Conservation (phyloP, 2,113 vertebrate genomes). For the Pollimyrus isidori region DNA sequence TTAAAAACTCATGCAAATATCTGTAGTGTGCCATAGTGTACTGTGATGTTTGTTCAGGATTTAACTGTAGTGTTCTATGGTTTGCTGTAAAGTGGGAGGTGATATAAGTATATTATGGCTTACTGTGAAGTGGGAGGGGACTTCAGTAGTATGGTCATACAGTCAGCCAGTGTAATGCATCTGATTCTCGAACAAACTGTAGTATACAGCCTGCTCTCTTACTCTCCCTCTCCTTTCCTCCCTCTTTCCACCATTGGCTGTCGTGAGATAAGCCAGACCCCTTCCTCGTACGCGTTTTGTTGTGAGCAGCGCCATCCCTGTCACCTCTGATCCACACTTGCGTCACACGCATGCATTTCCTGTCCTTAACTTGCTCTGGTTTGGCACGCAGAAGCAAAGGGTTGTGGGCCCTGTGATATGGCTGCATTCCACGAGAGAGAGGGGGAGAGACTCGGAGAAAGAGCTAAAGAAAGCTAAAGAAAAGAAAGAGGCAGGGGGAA, state of each 20-base stretch:
- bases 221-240: neutral
- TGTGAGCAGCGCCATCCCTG: conserved; percentile 1
- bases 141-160: neutral
- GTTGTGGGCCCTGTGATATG: conserved; percentile 41
- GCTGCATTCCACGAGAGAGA: conserved; percentile 35
- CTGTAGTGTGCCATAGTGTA: neutral
- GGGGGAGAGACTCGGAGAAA: conserved; percentile 16
- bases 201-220: neutral
- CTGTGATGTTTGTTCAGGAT: neutral
- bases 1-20: neutral
- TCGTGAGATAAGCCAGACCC: conserved; percentile 15
- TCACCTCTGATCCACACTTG: conserved; percentile 17
- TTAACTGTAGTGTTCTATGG: neutral
- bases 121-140: neutral
- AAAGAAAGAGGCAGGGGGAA: conserved; percentile 6
- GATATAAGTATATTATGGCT: neutral
- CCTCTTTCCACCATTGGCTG: neutral
- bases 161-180: neutral
- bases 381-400: conserved; percentile 27
- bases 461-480: conserved; percentile 27
- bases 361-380: conserved; percentile 41
- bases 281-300: conserved; percentile 27
- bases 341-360: conserved; percentile 39
- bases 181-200: neutral
- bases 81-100: neutral